phyloP scores from a whole-genome alignment of 1,140 invertebrate genomes.

The Aphidius gifuensis region DNA sequence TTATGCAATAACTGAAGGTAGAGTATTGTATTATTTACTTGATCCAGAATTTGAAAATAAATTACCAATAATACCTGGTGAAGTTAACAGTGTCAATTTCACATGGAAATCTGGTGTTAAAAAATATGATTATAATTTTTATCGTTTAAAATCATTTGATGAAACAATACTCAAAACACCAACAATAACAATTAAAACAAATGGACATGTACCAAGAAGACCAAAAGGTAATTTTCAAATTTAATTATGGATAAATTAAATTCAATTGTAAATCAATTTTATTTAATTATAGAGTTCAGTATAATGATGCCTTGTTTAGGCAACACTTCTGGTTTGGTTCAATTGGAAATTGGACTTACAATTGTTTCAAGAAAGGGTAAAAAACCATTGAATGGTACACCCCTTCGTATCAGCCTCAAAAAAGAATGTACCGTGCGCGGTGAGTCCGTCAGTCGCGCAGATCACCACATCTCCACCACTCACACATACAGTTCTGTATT shows the following conservation, averaged over 20 bases:
- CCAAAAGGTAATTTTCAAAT: conserved; percentile 66
- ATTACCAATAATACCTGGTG: conserved; percentile 83
- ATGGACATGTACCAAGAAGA: conserved; percentile 78
- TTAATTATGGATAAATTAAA: not conserved
- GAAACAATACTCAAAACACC: conserved; percentile 79
- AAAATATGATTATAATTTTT: conserved; percentile 86
- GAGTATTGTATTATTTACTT: conserved; percentile 77
- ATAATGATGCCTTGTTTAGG: conserved; percentile 86
- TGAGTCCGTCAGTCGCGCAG: conserved; percentile 60
- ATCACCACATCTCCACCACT: conserved; percentile 49
- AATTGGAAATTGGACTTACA: conserved; percentile 82
- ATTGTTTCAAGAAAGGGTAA: conserved; percentile 73
- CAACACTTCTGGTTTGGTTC: conserved; percentile 82
- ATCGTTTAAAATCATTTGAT: conserved; percentile 78
- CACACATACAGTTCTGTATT: conserved; percentile 52
- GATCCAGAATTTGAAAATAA: conserved; percentile 87
- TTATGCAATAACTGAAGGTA: conserved; percentile 81
- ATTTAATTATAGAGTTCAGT: conserved; percentile 73
- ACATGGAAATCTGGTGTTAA: conserved; percentile 85
- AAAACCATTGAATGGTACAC: conserved; percentile 79
- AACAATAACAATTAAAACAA: conserved; percentile 79
- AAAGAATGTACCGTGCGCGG: conserved; percentile 92
- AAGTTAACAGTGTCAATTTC: conserved; percentile 87
- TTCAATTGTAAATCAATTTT: no score
- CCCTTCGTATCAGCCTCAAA: conserved; percentile 81